These are phyloP conservation scores for Zosterops hypoxanthus DNA, from an alignment of 2,113 vertebrate species.

Conservation along the genomic window DNA sequence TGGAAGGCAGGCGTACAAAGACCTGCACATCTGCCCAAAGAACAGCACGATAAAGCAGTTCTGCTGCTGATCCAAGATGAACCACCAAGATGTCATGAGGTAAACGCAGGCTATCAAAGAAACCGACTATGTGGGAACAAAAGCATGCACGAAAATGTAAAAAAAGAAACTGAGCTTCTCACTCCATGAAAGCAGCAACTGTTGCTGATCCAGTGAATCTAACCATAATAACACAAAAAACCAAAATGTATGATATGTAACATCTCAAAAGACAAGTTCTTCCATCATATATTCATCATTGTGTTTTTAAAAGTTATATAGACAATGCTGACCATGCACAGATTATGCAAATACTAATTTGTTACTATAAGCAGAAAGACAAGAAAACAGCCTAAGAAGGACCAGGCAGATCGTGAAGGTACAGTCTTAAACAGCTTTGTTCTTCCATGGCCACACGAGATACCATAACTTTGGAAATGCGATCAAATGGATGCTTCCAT, in stretches of 20 bases:
- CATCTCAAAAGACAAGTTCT: not conserved
- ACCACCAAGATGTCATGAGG: not conserved
- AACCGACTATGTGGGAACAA: not conserved
- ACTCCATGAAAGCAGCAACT: not conserved
- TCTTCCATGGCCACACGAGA: accelerated
- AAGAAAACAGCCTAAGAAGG: not conserved
- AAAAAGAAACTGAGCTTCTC: not conserved
- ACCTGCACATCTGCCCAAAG: slow-evolving; percentile 7
- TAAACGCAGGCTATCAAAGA: not conserved
- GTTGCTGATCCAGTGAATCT: not conserved
- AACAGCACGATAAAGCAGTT: not conserved
- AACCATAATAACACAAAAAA: not conserved
- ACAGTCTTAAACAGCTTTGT: not conserved
- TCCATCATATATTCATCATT: not conserved
- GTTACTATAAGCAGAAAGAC: not conserved
- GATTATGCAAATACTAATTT: not conserved
- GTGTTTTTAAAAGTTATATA: not conserved
- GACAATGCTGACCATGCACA: accelerated
- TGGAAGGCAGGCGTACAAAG: slow-evolving; percentile 12
- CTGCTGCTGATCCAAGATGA: not conserved
- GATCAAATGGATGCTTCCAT: not conserved
- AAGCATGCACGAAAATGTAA: not conserved
- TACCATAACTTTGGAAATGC: not conserved
- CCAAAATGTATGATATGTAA: not conserved
- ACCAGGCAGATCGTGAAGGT: not conserved